Percentiles rank a stretch among this genome's conserved stretches.
Conservation (phyloP, 2,113 vertebrate genomes). For the Sinocyclocheilus grahami region DNA sequence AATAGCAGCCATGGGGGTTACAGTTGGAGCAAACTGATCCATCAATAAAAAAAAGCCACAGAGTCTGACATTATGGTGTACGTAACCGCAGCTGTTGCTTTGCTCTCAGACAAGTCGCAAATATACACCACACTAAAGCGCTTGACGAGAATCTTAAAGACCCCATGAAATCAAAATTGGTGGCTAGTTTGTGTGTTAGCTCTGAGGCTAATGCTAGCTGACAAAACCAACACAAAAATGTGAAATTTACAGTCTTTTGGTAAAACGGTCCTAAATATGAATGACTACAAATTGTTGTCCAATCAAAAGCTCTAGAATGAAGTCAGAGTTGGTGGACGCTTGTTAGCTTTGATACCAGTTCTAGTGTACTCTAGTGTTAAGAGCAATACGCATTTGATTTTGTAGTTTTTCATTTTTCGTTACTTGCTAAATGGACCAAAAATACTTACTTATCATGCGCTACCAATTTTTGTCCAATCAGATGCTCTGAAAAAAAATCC, state of each 20-base stretch:
- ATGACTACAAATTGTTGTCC: neutral
- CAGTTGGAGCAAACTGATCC: constrained; percentile 75
- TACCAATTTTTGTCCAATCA: neutral
- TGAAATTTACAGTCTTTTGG: neutral
- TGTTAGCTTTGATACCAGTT: neutral
- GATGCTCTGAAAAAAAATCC: neutral
- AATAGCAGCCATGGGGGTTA: constrained; percentile 72
- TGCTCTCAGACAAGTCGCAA: constrained; percentile 43
- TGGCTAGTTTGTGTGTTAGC: neutral
- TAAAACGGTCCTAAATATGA: neutral
- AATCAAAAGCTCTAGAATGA: neutral
- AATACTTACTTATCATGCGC: neutral
- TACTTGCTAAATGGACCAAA: neutral
- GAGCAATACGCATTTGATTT: neutral
- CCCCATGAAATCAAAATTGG: neutral
- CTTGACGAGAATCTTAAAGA: constrained; percentile 30
- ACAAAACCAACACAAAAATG: neutral
- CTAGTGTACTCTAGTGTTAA: too few species aligned
- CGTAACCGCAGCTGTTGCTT: constrained; percentile 49
- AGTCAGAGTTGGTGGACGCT: neutral
- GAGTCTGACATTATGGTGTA: constrained; percentile 36
- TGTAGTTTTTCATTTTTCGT: neutral
- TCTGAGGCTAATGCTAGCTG: constrained; percentile 3
- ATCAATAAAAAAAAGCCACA: constrained; percentile 52
- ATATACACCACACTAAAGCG: constrained; percentile 8